Conservation (phyloP, 1,140 invertebrate species). For the Eufriesea mexicana region DNA sequence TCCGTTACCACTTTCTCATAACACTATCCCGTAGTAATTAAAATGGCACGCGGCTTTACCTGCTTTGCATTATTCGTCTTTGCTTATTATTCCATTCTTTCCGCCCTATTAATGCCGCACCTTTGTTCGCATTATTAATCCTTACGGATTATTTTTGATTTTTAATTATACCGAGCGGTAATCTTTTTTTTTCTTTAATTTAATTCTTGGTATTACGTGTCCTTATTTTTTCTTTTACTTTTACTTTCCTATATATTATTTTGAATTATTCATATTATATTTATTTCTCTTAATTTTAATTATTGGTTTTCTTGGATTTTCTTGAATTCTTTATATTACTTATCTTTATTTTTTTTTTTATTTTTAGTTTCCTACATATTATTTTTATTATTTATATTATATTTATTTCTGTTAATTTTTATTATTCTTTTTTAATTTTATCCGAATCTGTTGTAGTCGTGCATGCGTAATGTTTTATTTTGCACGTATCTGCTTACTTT, state of each 20-base stretch:
- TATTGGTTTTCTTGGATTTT: no score
- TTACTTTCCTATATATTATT: no score
- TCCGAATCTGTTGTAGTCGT: background rate
- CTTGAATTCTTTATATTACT: no score
- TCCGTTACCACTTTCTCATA: conserved; percentile 25
- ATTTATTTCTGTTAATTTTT: no score
- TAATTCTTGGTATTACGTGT: no score
- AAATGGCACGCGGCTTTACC: background rate
- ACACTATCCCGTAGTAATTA: conserved; percentile 10
- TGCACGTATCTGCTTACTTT: no score
- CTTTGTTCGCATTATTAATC: background rate
- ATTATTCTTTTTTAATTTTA: background rate
- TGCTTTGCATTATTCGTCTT: background rate
- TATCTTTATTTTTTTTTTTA: no score
- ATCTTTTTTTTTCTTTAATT: background rate
- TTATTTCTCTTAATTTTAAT: no score
- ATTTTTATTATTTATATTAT: no score
- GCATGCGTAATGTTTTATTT: background rate
- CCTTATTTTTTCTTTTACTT: no score
- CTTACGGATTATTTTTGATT: background rate
- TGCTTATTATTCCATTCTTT: accelerated
- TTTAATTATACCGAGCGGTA: background rate
- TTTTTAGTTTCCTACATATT: no score
- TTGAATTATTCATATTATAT: no score
- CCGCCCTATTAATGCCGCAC: background rate